A percentile compares a stretch with the other conserved stretches of the same genome.
phyloP scores from a whole-genome alignment of 2,888 invertebrate species.

The Clivina fossor region DNA sequence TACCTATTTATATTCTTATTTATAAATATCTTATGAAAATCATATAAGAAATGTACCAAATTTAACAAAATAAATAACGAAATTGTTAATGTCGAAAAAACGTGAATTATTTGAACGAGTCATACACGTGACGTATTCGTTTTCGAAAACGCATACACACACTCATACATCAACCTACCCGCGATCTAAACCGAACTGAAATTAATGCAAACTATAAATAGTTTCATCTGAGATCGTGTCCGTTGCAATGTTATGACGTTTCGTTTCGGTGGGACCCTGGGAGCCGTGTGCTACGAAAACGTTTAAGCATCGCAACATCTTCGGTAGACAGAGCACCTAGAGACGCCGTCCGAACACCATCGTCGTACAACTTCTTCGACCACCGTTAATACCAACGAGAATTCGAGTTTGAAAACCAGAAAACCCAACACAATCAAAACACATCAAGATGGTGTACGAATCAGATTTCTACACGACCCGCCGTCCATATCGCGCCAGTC shows the following conservation, averaged over 20 bases:
- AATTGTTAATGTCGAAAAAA: too few species aligned
- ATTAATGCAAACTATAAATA: too few species aligned
- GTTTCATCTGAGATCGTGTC: too few species aligned
- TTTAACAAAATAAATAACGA: too few species aligned
- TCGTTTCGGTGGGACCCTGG: slow-evolving; percentile 47
- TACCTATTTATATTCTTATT: too few species aligned
- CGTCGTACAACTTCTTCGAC: slow-evolving; percentile 23
- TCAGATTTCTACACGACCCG: slow-evolving; percentile 90
- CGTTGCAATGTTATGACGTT: slow-evolving; percentile 38
- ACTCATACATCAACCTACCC: too few species aligned
- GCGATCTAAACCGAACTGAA: too few species aligned
- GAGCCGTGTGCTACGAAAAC: slow-evolving; percentile 46
- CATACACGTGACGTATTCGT: too few species aligned
- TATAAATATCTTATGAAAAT: too few species aligned
- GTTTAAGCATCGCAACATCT: slow-evolving; percentile 39
- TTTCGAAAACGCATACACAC: too few species aligned
- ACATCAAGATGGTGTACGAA: slow-evolving; percentile 82
- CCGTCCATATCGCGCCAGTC: slow-evolving; percentile 76
- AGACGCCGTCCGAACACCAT: slow-evolving; percentile 43
- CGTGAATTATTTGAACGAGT: too few species aligned
- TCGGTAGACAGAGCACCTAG: slow-evolving; percentile 43
- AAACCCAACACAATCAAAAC: slow-evolving; percentile 49
- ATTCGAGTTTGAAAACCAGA: slow-evolving; percentile 41
- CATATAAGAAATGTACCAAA: too few species aligned
- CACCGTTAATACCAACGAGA: slow-evolving; percentile 36